Evolutionary conservation across 1,140 invertebrate genomes (phyloP), one percentile per base, ranked within the genome.

Genomic region (Drosophila aff.): DNA sequence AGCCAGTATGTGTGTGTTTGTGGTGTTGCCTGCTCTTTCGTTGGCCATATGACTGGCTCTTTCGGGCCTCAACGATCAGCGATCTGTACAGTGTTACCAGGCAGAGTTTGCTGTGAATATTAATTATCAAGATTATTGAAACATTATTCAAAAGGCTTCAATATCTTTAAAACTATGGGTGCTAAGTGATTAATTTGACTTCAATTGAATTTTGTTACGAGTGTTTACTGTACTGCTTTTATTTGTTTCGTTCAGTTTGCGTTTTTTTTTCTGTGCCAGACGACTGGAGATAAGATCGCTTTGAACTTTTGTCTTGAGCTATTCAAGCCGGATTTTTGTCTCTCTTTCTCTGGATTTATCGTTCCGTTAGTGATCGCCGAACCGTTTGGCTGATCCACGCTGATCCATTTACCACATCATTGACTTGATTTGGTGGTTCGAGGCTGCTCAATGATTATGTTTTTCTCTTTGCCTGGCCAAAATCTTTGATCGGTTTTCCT

Each of bases 371-470:
- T 47, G 58, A 78, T 77, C 75, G 74, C 58, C 72, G 40, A 43
- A 55, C 63, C 60, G 62, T 71, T 53, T 52, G 40, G 40, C 28
- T 69, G 57, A 76, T 81, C 57, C 82, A 77, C 58, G 66, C 64
- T 81, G 76, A 79, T 73, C 61, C 60, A 66, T 60, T 78, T 74
- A 72, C 55, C 81, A 58, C 76, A 80, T 77, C 76, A 80, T 77
- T 82, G 79, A 76, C 79, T 85, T 87, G 75, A 87, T 85, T 86
- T 82, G 76, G 66, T 28, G 28, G 75, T 79, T 82, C 63, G 65
- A 57, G 31, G 72, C 79, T 78, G 72, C 79, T 78, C 65, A 64
- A 79, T 79, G 75, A 80, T 82, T 77, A 65, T 50, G 59, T 65
- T 55, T 33, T 31, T 38, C 13, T 31, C 66, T 81, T 49, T 26